Percentiles rank a stretch among this genome's conserved stretches.
Evolutionary conservation across 2,888 invertebrate species (phyloP).

Genomic region (Tethea ocularis): DNA sequence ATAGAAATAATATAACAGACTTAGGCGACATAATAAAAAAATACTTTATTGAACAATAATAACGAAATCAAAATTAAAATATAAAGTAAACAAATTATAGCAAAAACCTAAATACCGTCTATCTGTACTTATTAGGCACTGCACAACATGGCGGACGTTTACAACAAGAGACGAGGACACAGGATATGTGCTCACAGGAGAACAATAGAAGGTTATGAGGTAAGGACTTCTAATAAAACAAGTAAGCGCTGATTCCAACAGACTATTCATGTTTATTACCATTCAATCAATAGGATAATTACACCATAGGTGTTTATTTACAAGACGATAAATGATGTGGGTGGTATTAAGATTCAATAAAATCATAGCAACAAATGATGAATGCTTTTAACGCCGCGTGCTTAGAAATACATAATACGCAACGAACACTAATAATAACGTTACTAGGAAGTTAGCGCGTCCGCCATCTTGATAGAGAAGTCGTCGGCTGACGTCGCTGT

Average conservation of each 20-base stretch:
- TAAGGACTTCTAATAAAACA: constrained; percentile 57
- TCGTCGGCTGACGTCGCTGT: constrained; percentile 31
- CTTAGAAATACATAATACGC: constrained; percentile 54
- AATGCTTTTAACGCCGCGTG: constrained; percentile 52
- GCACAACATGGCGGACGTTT: constrained; percentile 30
- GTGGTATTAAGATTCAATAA: constrained; percentile 56
- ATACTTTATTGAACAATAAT: constrained; percentile 42
- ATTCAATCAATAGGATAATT: constrained; percentile 72
- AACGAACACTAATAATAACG: constrained; percentile 51
- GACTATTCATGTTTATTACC: constrained; percentile 79
- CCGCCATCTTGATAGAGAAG: constrained; percentile 40
- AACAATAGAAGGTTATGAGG: constrained; percentile 16
- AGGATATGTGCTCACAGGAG: constrained; percentile 14
- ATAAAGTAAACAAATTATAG: constrained; percentile 33
- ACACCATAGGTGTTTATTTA: constrained; percentile 80
- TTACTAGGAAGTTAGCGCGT: constrained; percentile 43
- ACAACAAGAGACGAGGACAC: constrained; percentile 14
- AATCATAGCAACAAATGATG: constrained; percentile 51
- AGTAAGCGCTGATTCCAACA: constrained; percentile 69
- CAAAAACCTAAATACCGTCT: constrained; percentile 28
- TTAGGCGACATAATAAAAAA: constrained; percentile 19
- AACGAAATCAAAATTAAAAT: constrained; percentile 42
- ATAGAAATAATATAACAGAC: constrained; percentile 10
- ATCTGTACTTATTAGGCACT: constrained; percentile 26
- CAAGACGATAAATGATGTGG: constrained; percentile 60